These are phyloP conservation scores for Tragelaphus strepsiceros DNA, from an alignment of 2,113 vertebrate genomes.

Conservation along the genomic window DNA sequence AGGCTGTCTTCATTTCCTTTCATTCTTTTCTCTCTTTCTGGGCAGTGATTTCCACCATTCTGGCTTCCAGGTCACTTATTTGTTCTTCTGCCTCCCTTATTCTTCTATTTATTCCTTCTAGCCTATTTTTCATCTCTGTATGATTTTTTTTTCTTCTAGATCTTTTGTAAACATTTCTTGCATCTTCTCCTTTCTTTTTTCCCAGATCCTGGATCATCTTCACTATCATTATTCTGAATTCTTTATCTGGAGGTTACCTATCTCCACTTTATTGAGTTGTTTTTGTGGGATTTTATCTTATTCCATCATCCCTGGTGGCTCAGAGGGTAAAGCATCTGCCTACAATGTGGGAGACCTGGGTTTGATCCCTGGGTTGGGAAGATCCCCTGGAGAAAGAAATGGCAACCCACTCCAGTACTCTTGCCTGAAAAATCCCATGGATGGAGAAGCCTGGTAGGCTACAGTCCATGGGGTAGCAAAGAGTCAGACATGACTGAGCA, in stretches of 20 bases:
- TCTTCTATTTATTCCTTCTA: background rate
- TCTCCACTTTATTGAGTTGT: background rate
- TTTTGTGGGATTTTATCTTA: background rate
- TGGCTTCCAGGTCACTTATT: background rate
- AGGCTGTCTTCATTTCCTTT: background rate
- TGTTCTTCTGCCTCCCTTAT: background rate
- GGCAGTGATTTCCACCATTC: background rate
- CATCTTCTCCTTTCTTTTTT: background rate
- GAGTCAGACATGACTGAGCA: too few species aligned
- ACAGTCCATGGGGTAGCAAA: too few species aligned
- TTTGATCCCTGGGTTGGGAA: too few species aligned
- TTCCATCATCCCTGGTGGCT: background rate
- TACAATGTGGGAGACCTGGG: accelerated
- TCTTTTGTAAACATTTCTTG: background rate
- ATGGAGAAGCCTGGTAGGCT: too few species aligned
- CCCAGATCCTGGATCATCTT: background rate
- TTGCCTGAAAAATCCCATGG: too few species aligned
- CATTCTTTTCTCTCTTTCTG: background rate
- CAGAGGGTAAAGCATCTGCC: too few species aligned
- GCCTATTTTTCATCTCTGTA: background rate
- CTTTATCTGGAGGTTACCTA: background rate
- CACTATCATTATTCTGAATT: background rate
- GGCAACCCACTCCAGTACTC: too few species aligned
- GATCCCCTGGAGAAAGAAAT: too few species aligned
- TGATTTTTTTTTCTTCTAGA: background rate